Conservation (phyloP, 1,140 invertebrate genomes). For the Apocrypta bakeri region DNA sequence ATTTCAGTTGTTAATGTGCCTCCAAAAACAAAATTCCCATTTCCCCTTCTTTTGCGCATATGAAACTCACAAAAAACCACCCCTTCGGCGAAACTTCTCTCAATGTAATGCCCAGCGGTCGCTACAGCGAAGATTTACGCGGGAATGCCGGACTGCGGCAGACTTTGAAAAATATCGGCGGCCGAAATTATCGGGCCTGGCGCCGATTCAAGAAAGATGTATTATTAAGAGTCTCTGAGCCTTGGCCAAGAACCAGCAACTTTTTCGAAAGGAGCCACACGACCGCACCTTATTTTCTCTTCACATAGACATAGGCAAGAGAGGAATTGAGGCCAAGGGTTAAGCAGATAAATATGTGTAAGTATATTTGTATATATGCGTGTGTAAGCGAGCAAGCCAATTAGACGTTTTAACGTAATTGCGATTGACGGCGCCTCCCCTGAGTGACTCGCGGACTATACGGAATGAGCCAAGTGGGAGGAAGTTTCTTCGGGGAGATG, state of each 20-base stretch:
- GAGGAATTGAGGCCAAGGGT: not conserved
- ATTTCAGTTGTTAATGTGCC: not conserved
- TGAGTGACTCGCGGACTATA: slow-evolving; percentile 8
- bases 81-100: not conserved
- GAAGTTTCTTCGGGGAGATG: not conserved
- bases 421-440: slow-evolving; percentile 5
- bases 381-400: not conserved
- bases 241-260: slow-evolving; percentile 46
- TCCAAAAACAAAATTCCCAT: not conserved
- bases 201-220: slow-evolving; percentile 54
- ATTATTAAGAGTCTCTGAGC: slow-evolving; percentile 54
- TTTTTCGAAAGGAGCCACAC: not conserved
- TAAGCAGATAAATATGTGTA: not conserved
- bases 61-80: not conserved
- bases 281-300: not conserved
- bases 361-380: not conserved
- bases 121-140: not conserved
- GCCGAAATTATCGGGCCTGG: slow-evolving; percentile 52
- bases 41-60: not conserved
- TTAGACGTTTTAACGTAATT: slow-evolving; percentile 16
- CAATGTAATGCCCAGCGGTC: slow-evolving; percentile 19
- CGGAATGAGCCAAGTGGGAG: slow-evolving; percentile 8
- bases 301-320: not conserved
- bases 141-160: not conserved
- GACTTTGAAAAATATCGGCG: slow-evolving; percentile 24